A percentile compares a stretch with the other conserved stretches of the same genome.
Conservation (phyloP, 2,888 invertebrate genomes). For the Charanyca ferruginea region DNA sequence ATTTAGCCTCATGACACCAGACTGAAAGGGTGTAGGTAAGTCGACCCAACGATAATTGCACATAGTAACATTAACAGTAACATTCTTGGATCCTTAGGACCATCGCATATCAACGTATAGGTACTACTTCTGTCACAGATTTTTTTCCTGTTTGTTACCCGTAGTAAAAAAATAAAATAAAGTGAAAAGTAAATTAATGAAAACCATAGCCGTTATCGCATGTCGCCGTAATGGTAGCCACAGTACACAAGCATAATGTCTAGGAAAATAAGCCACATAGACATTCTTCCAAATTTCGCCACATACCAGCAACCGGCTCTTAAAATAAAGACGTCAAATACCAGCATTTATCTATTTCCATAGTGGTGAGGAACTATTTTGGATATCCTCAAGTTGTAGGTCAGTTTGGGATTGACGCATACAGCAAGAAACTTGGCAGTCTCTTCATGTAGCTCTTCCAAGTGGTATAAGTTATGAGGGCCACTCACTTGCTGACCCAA, state of each 20-base stretch:
- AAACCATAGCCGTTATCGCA: too few species aligned
- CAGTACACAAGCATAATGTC: too few species aligned
- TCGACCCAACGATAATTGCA: constrained; percentile 40
- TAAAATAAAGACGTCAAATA: background rate
- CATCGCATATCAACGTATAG: too few species aligned
- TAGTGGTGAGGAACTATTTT: constrained; percentile 29
- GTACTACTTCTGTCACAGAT: too few species aligned
- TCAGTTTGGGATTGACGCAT: constrained; percentile 81
- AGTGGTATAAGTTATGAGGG: constrained; percentile 83
- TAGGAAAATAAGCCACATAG: too few species aligned
- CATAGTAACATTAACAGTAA: constrained; percentile 33
- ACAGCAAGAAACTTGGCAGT: constrained; percentile 84
- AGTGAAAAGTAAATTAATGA: too few species aligned
- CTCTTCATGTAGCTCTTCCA: constrained; percentile 79
- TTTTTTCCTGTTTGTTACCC: too few species aligned
- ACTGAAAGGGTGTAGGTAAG: constrained; percentile 39
- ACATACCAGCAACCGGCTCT: background rate
- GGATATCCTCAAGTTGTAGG: constrained; percentile 67
- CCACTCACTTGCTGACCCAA: constrained; percentile 83
- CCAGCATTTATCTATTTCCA: background rate
- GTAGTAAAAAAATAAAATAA: too few species aligned
- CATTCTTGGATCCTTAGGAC: constrained; percentile 18
- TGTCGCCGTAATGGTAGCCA: too few species aligned
- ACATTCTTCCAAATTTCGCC: too few species aligned
- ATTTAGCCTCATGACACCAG: constrained; percentile 37